These are phyloP conservation scores for Microcebus murinus DNA, from an alignment of 2,113 vertebrate species.

Conservation along the genomic window DNA sequence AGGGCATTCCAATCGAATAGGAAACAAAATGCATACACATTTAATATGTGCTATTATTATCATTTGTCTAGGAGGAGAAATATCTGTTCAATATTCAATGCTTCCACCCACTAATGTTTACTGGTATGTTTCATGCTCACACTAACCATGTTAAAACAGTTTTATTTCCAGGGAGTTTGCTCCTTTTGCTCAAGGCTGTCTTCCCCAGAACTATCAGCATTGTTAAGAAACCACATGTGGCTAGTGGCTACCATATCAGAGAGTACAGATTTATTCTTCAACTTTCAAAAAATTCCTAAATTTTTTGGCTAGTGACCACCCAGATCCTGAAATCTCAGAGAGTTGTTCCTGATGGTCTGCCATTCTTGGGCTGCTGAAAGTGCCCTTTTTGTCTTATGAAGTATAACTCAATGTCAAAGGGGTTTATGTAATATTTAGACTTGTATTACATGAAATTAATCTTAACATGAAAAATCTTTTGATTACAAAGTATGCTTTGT, in stretches of 20 bases:
- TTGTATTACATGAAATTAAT: slow-evolving; percentile 88
- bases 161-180: not conserved
- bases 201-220: not conserved
- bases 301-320: slow-evolving; percentile 56
- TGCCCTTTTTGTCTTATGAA: slow-evolving; percentile 60
- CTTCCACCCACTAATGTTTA: not conserved
- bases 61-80: not conserved
- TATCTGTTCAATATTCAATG: not conserved
- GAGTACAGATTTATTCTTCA: not conserved
- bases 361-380: not conserved
- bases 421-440: slow-evolving; percentile 89
- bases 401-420: slow-evolving; percentile 86
- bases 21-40: not conserved
- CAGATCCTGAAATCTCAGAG: slow-evolving; percentile 59
- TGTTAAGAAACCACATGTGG: not conserved
- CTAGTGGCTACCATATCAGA: not conserved
- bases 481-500: slow-evolving; percentile 85
- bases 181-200: not conserved
- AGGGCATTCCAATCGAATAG: not conserved
- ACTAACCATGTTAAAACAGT: not conserved
- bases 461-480: slow-evolving; percentile 89
- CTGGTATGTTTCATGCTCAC: not conserved
- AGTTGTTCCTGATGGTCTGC: slow-evolving; percentile 58
- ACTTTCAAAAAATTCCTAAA: slow-evolving; percentile 21
- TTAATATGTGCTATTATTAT: not conserved